A percentile compares a stretch with the other conserved stretches of the same genome.
Evolutionary conservation across 2,888 invertebrate genomes (phyloP).

Genomic region (Morpho deidamia): DNA sequence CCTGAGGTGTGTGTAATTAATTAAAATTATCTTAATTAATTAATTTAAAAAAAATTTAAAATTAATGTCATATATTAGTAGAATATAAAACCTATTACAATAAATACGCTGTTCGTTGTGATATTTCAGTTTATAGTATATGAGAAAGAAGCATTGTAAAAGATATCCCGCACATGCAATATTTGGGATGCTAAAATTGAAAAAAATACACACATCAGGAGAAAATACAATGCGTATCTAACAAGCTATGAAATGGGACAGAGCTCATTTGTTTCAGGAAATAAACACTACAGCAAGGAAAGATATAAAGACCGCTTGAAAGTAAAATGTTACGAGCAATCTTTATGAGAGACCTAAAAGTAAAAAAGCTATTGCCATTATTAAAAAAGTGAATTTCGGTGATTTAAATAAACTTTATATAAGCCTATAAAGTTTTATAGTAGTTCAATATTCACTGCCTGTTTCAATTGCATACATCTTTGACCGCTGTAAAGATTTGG

Average conservation of each 20-base stretch:
- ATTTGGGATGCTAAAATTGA: constrained; percentile 11
- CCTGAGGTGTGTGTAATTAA: too few species aligned
- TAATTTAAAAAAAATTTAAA: too few species aligned
- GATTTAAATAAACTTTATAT: too few species aligned
- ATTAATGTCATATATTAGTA: too few species aligned
- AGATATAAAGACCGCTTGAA: constrained; percentile 18
- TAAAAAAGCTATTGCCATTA: background rate
- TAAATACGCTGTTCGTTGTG: too few species aligned
- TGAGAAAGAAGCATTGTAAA: background rate
- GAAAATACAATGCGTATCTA: constrained; percentile 19
- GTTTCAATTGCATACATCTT: too few species aligned
- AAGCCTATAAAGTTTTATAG: too few species aligned
- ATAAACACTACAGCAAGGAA: constrained; percentile 22
- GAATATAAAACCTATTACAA: too few species aligned
- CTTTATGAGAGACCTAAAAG: constrained; percentile 2
- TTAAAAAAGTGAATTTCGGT: too few species aligned
- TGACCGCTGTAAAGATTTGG: too few species aligned
- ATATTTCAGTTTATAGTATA: background rate
- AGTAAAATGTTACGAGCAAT: constrained; percentile 12
- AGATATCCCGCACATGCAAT: background rate
- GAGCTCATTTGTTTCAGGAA: constrained; percentile 25
- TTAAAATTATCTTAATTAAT: too few species aligned
- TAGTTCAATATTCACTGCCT: too few species aligned
- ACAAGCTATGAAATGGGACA: constrained; percentile 23
- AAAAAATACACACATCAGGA: constrained; percentile 13